These are phyloP conservation scores for Mesembrinibis cayennensis DNA, from an alignment of 2,113 vertebrate species.

Conservation along the genomic window DNA sequence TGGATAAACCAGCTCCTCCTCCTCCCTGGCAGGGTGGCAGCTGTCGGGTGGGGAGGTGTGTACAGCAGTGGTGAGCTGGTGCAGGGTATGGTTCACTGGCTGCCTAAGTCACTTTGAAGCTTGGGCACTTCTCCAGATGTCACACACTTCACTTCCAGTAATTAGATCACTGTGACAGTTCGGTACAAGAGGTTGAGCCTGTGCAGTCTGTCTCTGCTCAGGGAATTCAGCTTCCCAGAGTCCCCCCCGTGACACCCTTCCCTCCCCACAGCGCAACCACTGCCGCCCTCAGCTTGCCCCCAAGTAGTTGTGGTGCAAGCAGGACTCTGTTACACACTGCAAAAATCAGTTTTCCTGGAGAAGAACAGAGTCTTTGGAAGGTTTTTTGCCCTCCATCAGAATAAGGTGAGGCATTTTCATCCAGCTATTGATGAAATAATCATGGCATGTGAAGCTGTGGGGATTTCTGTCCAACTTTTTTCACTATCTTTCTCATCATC, in stretches of 20 bases:
- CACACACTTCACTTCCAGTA: slow-evolving; percentile 54
- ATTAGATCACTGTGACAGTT: slow-evolving; percentile 57
- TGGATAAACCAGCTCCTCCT: not conserved
- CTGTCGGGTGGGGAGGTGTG: not conserved
- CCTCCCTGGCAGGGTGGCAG: not conserved
- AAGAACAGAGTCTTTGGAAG: not conserved
- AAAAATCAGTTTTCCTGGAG: not conserved
- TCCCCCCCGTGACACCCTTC: not conserved
- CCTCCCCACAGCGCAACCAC: not conserved
- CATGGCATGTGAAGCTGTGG: not conserved
- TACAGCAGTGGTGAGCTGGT: not conserved
- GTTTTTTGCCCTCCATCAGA: not conserved
- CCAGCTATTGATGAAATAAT: not conserved
- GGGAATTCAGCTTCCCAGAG: not conserved
- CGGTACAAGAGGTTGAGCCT: not conserved
- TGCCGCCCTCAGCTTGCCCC: not conserved
- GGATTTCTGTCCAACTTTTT: not conserved
- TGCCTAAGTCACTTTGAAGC: slow-evolving; percentile 37
- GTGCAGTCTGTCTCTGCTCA: not conserved
- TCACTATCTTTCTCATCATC: not conserved
- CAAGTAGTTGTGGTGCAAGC: not conserved
- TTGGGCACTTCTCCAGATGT: slow-evolving; percentile 26
- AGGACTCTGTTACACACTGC: not conserved
- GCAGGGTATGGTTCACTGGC: not conserved
- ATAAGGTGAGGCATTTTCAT: not conserved